Evolutionary conservation across 2,888 invertebrate genomes (phyloP).

Genomic region (Nysson spinosus): DNA sequence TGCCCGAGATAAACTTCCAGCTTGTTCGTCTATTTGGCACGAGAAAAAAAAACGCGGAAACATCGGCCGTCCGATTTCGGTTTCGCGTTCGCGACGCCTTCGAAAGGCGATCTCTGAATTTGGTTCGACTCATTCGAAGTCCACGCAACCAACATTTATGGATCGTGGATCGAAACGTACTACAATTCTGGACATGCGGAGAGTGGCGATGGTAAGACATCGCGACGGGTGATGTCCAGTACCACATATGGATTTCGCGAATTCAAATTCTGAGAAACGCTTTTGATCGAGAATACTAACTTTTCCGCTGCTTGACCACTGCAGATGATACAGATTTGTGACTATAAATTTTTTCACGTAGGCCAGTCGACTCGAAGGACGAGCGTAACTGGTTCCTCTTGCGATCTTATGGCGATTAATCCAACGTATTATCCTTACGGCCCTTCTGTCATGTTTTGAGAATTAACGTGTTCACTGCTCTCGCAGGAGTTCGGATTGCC

Average conservation of each 20-base stretch:
- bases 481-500: constrained; percentile 71
- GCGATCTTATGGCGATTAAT: constrained; percentile 47
- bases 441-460: constrained; percentile 48
- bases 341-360: constrained; percentile 53
- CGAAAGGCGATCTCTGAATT: constrained; percentile 47
- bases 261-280: constrained; percentile 45
- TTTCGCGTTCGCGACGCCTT: constrained; percentile 41
- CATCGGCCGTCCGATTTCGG: constrained; percentile 22
- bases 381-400: constrained; percentile 56
- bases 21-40: constrained; percentile 14
- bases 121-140: constrained; percentile 47
- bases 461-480: constrained; percentile 72
- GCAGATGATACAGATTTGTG: constrained; percentile 41
- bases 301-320: constrained; percentile 43
- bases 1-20: constrained; percentile 35
- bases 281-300: constrained; percentile 43
- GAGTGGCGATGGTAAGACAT: constrained; percentile 62
- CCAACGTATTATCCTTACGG: constrained; percentile 52
- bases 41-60: constrained; percentile 16
- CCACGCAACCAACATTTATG: constrained; percentile 54
- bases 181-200: constrained; percentile 59
- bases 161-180: constrained; percentile 56
- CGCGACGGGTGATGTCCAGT: constrained; percentile 58
- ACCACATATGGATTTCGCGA: constrained; percentile 49
- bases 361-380: constrained; percentile 53